Conservation (phyloP, 2,888 invertebrate genomes). For the Acronicta leporina region DNA sequence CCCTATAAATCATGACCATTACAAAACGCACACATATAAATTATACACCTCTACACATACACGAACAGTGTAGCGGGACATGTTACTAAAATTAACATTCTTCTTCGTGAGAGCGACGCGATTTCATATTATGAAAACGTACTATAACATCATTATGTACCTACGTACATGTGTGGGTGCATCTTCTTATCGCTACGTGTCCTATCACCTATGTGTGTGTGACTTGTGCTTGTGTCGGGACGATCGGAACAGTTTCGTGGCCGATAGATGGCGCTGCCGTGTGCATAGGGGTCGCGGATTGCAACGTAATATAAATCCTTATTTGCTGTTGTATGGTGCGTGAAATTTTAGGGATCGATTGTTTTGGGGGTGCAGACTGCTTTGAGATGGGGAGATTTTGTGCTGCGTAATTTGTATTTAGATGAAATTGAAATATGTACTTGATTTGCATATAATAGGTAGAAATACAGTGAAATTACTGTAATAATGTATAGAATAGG, state of each 20-base stretch:
- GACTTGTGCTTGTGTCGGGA: neutral
- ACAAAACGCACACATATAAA: conserved; percentile 3
- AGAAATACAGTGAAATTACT: no score
- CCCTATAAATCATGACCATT: conserved; percentile 12
- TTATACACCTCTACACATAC: conserved; percentile 17
- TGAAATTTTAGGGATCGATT: conserved; percentile 22
- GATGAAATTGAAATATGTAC: neutral
- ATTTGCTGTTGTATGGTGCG: conserved; percentile 33
- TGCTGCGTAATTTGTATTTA: neutral
- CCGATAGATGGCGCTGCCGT: conserved; percentile 42
- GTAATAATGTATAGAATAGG: no score
- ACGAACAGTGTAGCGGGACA: conserved; percentile 27
- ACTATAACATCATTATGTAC: conserved; percentile 39
- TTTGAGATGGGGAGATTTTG: conserved; percentile 2
- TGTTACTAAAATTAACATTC: conserved; percentile 67
- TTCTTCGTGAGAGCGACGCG: conserved; percentile 61
- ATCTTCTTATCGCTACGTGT: conserved; percentile 4
- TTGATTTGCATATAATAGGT: neutral
- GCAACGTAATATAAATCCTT: conserved; percentile 38
- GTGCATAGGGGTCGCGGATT: conserved; percentile 18
- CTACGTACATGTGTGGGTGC: conserved; percentile 22
- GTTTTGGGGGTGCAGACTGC: conserved; percentile 7
- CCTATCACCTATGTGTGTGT: conserved; percentile 9
- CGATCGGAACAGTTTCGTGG: neutral
- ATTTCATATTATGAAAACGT: conserved; percentile 75